These are phyloP conservation scores for Amiota communis DNA, from an alignment of 2,888 invertebrate species.

Conservation along the genomic window DNA sequence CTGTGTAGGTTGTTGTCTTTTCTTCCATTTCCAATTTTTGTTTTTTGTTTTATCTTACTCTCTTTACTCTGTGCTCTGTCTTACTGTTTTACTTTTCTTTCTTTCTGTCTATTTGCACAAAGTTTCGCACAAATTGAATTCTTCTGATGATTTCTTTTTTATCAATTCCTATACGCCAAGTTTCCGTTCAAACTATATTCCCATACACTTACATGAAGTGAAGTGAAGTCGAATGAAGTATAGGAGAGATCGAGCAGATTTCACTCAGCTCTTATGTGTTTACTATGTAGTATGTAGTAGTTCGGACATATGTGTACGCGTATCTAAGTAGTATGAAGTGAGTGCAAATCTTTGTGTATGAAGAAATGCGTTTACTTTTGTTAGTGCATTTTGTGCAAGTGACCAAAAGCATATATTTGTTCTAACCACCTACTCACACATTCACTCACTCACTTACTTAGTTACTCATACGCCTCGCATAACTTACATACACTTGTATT, in stretches of 20 bases:
- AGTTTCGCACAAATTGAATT: slow-evolving; percentile 62
- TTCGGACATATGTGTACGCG: background rate
- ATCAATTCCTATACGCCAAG: background rate
- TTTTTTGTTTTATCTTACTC: background rate
- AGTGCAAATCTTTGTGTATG: background rate
- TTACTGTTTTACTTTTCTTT: no score
- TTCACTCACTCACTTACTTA: slow-evolving; percentile 49
- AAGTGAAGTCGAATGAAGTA: background rate
- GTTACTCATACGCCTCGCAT: background rate
- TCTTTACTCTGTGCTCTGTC: slow-evolving; percentile 27
- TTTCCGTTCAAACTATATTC: background rate
- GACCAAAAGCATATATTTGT: slow-evolving; percentile 30
- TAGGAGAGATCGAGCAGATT: no score
- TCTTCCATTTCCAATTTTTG: background rate
- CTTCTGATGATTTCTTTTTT: slow-evolving; percentile 36
- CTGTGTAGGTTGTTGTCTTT: slow-evolving; percentile 32
- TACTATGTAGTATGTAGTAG: no score
- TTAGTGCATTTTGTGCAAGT: slow-evolving; percentile 29
- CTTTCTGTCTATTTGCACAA: slow-evolving; percentile 44
- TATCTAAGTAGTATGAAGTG: background rate
- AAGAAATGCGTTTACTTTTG: slow-evolving; percentile 12
- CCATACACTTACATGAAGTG: background rate
- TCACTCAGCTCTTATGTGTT: no score
- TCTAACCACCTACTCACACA: slow-evolving; percentile 32
- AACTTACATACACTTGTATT: background rate